Percentiles rank a stretch among this genome's conserved stretches.
Evolutionary conservation across 2,888 invertebrate genomes (phyloP).

Genomic region (Xestia c-nigrum): DNA sequence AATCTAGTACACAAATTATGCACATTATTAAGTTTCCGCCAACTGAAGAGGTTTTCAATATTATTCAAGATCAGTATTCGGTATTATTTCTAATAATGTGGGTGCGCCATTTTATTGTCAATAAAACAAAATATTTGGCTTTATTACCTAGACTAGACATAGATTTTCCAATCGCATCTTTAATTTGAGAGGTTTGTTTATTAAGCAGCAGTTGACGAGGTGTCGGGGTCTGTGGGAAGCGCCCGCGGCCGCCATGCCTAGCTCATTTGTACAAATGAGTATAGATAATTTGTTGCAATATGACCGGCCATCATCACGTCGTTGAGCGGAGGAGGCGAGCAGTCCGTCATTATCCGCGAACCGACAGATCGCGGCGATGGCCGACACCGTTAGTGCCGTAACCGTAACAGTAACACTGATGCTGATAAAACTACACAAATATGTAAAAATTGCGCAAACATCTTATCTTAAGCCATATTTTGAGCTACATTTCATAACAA

Average conservation of each 20-base stretch:
- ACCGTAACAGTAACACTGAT: conserved; percentile 40
- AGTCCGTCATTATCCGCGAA: conserved; percentile 57
- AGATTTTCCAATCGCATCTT: conserved; percentile 26
- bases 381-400: conserved; percentile 53
- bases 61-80: conserved; percentile 9
- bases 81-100: conserved; percentile 2
- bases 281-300: conserved; percentile 73
- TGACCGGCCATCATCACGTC: conserved; percentile 61
- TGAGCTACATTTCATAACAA: conserved; percentile 56
- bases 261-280: conserved; percentile 77
- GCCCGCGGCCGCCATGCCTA: conserved; percentile 76
- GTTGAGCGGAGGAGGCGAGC: conserved; percentile 54
- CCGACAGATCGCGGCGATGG: conserved; percentile 52
- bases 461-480: conserved; percentile 54
- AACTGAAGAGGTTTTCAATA: background rate
- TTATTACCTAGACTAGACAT: conserved; percentile 10
- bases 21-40: conserved; percentile 27
- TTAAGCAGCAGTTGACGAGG: conserved; percentile 73
- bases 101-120: conserved; percentile 20
- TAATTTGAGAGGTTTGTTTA: conserved; percentile 63
- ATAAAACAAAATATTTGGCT: conserved; percentile 29
- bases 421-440: conserved; percentile 51
- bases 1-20: conserved; percentile 27
- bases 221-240: conserved; percentile 81
- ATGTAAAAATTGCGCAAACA: conserved; percentile 58